These are phyloP conservation scores for Phyllotreta striolata DNA, from an alignment of 2,888 invertebrate species.

Conservation along the genomic window DNA sequence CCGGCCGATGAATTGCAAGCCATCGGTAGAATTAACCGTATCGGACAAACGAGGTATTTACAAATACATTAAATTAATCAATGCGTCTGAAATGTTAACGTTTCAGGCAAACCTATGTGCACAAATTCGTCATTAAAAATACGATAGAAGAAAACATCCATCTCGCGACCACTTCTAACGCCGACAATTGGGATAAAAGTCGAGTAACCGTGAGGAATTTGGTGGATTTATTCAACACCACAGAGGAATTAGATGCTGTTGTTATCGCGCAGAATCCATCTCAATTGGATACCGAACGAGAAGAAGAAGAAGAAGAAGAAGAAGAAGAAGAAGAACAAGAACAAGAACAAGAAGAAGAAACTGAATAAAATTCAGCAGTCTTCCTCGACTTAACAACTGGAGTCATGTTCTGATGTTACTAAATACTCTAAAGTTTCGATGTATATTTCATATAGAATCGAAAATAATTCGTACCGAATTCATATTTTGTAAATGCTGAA, in stretches of 20 bases:
- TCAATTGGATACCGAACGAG: too few species aligned
- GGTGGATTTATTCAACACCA: conserved; percentile 54
- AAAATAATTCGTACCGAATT: too few species aligned
- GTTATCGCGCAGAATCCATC: too few species aligned
- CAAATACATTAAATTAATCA: conserved; percentile 7
- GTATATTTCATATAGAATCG: too few species aligned
- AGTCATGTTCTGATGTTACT: too few species aligned
- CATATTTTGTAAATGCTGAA: too few species aligned
- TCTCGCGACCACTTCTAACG: conserved; percentile 61
- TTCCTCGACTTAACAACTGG: too few species aligned
- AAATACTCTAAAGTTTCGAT: too few species aligned
- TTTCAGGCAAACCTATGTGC: conserved; percentile 70
- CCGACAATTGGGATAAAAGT: conserved; percentile 60
- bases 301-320: too few species aligned
- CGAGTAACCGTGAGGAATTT: conserved; percentile 61
- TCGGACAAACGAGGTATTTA: conserved; percentile 75
- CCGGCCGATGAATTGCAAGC: conserved; percentile 79
- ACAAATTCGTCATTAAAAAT: conserved; percentile 72
- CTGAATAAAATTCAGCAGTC: too few species aligned
- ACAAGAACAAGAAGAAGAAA: too few species aligned
- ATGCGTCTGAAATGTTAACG: conserved; percentile 2
- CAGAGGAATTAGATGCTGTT: not conserved
- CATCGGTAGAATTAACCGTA: conserved; percentile 78
- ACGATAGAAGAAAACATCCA: conserved; percentile 77
- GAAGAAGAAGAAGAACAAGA: too few species aligned